phyloP scores from a whole-genome alignment of 1,140 invertebrate species.

The Calosoma granatense region DNA sequence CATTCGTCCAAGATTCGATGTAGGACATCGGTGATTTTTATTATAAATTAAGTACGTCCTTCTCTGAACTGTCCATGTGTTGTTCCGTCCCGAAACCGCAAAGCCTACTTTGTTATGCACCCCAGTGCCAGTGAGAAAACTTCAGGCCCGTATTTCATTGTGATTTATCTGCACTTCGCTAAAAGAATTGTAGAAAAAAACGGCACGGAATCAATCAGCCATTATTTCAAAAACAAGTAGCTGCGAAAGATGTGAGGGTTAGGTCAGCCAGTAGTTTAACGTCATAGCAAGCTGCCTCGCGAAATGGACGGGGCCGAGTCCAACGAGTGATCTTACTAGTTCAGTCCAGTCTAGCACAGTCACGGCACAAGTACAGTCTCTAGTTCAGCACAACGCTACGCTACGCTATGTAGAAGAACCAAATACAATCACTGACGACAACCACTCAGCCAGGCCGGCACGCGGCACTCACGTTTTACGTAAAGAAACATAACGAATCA shows the following conservation, averaged over 20 bases:
- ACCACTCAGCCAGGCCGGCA: no score
- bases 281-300: conserved; percentile 18
- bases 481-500: no score
- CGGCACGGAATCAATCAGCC: conserved; percentile 35
- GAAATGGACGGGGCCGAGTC: not conserved
- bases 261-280: conserved; percentile 29
- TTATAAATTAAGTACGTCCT: not conserved
- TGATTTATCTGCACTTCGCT: conserved; percentile 36
- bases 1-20: not conserved
- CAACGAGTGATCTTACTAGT: no score
- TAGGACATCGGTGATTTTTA: not conserved
- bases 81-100: not conserved
- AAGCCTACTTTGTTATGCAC: conserved; percentile 35
- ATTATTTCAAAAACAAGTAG: conserved; percentile 31
- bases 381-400: no score
- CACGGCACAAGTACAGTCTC: no score
- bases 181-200: conserved; percentile 34
- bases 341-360: not conserved
- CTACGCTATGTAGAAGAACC: no score
- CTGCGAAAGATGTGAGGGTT: conserved; percentile 31
- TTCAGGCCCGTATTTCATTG: conserved; percentile 33
- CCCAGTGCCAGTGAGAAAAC: conserved; percentile 21
- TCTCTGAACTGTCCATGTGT: not conserved
- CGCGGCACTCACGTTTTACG: no score
- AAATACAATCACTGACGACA: no score